Evolutionary conservation across 2,888 invertebrate genomes (phyloP), one percentile per base, ranked within the genome.

Genomic region (Brachylomia viminalis): DNA sequence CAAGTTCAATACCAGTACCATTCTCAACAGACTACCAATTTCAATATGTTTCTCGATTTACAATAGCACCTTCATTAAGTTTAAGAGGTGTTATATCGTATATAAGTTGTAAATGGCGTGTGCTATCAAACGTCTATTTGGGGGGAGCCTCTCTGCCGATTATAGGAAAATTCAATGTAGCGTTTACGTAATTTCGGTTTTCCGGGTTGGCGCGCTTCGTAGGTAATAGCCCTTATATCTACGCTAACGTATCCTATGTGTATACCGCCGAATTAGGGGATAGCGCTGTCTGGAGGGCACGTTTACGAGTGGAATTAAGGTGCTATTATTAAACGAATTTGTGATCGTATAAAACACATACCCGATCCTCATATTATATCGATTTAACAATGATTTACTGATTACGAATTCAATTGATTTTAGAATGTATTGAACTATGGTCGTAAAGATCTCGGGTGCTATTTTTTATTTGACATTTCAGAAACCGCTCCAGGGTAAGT

Each of bases 101-200:
- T 54, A 62, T 54, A 74, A 64, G 75, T 84, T 77, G 70, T 68
- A 82, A 80, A 77, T 72, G 69, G 70, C 69, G 67, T 82, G 62
- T 76, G 61, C 61, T 71, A 80, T 75, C 83, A 81, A 87, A 79
- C 52, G 65, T 75, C 76, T 79, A 72, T 74, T 76, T 67, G 45
- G 62, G 65, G 77, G 66, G 62, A 56, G 68, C 65, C 65, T 88
- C 87, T 86, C 86, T 86, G 86, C 87, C 91, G 92, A 93, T 95
- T 95, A 94, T 93, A 93, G 92, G 93, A 93, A 94, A 94, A 94
- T 94, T 93, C 94, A 95, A 95, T 95, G 95, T 95, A 94, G 88
- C 95, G 94, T 93, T 92, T 91, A 92, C 91, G 95, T 94, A 95
- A 95, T 95, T 96, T 94, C 93, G 94, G 95, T 94, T 95, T 95